Evolutionary conservation across 1,140 invertebrate species (phyloP), one percentile per base, ranked within the genome.

Genomic region (Cardiocondyla obscurior): DNA sequence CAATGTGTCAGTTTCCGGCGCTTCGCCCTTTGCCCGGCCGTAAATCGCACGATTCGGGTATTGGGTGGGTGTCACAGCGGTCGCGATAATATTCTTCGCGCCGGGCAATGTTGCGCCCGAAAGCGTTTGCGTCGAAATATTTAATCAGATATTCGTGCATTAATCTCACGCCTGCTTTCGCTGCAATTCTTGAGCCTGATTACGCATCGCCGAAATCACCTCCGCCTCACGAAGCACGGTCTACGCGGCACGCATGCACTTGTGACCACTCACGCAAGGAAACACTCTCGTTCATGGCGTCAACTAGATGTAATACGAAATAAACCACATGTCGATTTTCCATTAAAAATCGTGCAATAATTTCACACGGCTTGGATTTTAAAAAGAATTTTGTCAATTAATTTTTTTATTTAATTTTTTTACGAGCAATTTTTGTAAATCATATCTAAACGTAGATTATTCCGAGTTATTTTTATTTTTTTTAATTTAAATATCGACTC

Each of bases 121-220:
- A 58, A 42, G 6, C 10, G 12, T 79, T 67, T 39, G 39, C 16
- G 2, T 42, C 12, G 12, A 2, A 36, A 36, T 69, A 79, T 51
- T 79, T 53, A 42, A 25, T 79, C 49, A 69, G 42, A 69, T 69
- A 69, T 79, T 79, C 46, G 30, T 79, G 30, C 25, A 58, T 10
- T 39, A 12, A 30, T n/a, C 44, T 2, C 44, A 70, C 28, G 67
- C 36, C 16, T 44, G 49, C 76, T 42, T 55, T 14, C 33, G 28
- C 28, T 77, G 64, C 28, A 51, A 65, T 64, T 30, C 22, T 64
- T 57, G 55, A 44, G 81, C 8, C 16, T 28, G 67, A 72, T 73
- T 73, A 39, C 36, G 39, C 39, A n/a, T 10, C 53, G 25, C 69
- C 58, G 19, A 58, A 72, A 42, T 81, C 42, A 72, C 28, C 55